Percentiles rank a stretch among this genome's conserved stretches.
Evolutionary conservation across 2,113 vertebrate genomes (phyloP).

Genomic region (Bagarius yarrelli): DNA sequence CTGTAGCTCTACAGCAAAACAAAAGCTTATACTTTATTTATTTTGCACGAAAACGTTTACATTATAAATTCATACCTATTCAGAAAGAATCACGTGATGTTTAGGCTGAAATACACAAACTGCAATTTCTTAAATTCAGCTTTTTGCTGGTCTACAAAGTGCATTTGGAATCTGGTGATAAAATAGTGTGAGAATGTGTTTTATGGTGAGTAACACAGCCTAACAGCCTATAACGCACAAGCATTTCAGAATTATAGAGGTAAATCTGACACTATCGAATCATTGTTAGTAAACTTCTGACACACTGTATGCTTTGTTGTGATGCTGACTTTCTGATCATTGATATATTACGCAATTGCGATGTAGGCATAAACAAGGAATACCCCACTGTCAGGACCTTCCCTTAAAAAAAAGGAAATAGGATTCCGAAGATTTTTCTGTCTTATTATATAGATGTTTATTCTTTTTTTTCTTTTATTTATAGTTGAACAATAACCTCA

Average conservation of each 20-base stretch:
- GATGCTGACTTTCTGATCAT: neutral
- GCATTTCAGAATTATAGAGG: neutral
- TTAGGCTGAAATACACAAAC: slow-evolving; percentile 9
- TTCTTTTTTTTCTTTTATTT: too few species aligned
- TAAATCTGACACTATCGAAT: neutral
- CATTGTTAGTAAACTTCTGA: neutral
- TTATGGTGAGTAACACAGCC: slow-evolving; percentile 17
- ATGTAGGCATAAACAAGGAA: neutral
- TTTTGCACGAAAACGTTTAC: too few species aligned
- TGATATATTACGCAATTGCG: neutral
- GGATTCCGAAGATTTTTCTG: neutral
- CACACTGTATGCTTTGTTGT: neutral
- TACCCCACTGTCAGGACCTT: neutral
- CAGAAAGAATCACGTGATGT: neutral
- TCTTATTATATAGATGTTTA: too few species aligned
- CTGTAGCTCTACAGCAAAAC: neutral
- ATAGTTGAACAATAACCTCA: neutral
- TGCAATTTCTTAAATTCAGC: neutral
- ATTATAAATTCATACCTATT: neutral
- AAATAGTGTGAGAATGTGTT: slow-evolving; percentile 11
- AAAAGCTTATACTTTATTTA: neutral
- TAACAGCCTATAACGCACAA: neutral
- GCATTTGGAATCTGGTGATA: slow-evolving; percentile 2
- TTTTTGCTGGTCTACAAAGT: slow-evolving; percentile 34
- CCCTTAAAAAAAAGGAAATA: neutral